Base-by-base conservation (phyloP, 2,797 vertebrate species). In the Sebastiscus albofasciatus region DNA sequence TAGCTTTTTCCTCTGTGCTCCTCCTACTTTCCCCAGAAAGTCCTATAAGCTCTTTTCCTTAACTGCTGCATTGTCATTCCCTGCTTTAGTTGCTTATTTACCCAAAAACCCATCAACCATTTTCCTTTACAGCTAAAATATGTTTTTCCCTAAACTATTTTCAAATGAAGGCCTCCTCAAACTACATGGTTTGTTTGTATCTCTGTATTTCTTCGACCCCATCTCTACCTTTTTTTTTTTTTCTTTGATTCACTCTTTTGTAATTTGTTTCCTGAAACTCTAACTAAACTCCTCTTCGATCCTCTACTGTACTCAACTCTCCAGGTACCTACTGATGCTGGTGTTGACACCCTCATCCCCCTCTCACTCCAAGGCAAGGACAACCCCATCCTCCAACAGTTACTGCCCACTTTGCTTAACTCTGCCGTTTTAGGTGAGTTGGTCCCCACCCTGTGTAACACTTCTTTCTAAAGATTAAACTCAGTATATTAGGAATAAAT, bases 341-440 rank as follows among this genome's bases (percentile, higher is more conserved):
- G 93, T 84, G 93, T 94, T 62, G 94, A 95, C 66, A 93, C 94
- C 39, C 93, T 95, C 80, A 94, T 95, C 80, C 94, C 94, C 8
- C 88, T 95, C 4, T 85, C 92, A 73, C 92, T 95, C 20, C 94
- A 95, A 90, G 94, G 94, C 90, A 95, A 96, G 85, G 94, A 96
- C 87, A 95, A 94, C 80, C 82, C 94, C 65, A 85, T 96, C 74
- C 92, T 95, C 64, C 95, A 95, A 33, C 95, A 95, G 36, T 90
- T 97, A 75, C 94, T 97, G 78, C 96, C 94, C 82, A 95, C 96
- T 81, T 91, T 97, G 93, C 95, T 97, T 79, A 95, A 96, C 77
- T 90, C 96, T 79, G 91, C 94, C 22, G 88, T 97, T 69, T 92
- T 97, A 92, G 96, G 97, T 97, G 83, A 96, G 96, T 84, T 56